Conservation (phyloP, 1,140 invertebrate genomes). For the Bilobella aurantiaca region DNA sequence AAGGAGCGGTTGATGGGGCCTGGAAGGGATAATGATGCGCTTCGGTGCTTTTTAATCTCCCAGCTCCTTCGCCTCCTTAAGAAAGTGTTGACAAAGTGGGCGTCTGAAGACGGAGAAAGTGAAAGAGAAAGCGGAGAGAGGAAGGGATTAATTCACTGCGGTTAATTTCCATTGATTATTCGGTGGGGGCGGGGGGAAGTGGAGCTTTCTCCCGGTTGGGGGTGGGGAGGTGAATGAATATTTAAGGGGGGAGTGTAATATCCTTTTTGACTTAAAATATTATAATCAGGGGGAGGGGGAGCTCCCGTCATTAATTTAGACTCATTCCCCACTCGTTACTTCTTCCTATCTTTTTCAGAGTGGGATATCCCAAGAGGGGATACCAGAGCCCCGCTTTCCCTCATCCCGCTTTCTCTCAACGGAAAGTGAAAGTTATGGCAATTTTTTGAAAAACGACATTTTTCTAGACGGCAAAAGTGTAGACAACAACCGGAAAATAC, state of each 20-base stretch:
- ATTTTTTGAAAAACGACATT: no score
- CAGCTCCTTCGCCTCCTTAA: neutral
- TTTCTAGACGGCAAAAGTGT: no score
- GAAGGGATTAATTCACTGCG: slow-evolving; percentile 27
- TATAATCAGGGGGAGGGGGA: slow-evolving; percentile 24
- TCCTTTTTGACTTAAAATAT: slow-evolving; percentile 26
- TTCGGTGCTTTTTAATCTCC: neutral
- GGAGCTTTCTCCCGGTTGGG: neutral
- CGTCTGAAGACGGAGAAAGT: neutral
- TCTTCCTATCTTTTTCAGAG: neutral
- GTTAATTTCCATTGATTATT: slow-evolving; percentile 35
- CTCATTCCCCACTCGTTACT: slow-evolving; percentile 15
- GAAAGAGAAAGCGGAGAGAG: neutral
- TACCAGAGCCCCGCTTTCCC: no score
- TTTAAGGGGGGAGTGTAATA: slow-evolving; percentile 26
- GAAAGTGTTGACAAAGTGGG: neutral
- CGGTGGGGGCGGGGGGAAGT: slow-evolving; percentile 5
- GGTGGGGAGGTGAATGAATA: slow-evolving; percentile 27
- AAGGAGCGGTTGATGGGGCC: neutral
- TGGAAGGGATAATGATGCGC: neutral
- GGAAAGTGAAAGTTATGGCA: neutral
- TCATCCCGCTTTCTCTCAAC: no score
- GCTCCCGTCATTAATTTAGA: slow-evolving; percentile 33
- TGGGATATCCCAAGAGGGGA: no score
- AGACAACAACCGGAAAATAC: no score